Evolutionary conservation across 2,797 vertebrate species (phyloP), one percentile per base, ranked within the genome.

Genomic region (Neomorphus geoffroyi): DNA sequence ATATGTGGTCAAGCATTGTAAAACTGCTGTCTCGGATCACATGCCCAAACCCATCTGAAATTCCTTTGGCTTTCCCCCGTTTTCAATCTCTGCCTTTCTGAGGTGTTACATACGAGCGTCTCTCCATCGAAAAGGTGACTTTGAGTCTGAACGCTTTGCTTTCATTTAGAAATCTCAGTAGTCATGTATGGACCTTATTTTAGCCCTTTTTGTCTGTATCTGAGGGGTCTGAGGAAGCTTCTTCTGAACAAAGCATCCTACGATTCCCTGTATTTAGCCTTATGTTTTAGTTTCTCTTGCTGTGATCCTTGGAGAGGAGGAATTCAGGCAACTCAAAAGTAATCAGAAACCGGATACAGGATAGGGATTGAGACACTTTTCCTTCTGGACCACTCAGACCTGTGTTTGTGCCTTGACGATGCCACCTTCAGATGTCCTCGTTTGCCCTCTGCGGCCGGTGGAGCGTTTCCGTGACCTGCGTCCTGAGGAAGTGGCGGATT

Each of bases 401-500:
- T 80, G 66, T 3, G 2, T 83, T 91, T 89, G 65, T 94, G 78
- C 98, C 98, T 99, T 99, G 97, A 98, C 98, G 35, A 74, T 53
- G 50, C 27, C 93, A 97, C 93, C 93, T 67, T 13, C 96, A 98
- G 97, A 99, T 97, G 98, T 99, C 45, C 97, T 99, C 2, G 98
- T 99, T 23, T 99, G 99, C 90, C 99, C 99, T 0, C 92, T 99
- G 60, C 97, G 99, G 71, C 97, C 97, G 0, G 98, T 98, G 92
- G 98, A 99, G 81, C 98, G 99, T 22, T 99, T 99, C 85, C 93
- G 97, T 17, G 99, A 99, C 88, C 98, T 99, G 50, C n/a, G 9
- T 57, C 98, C 98, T 0, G 98, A 99, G 12, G 99, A 99, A 96
- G 96, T 99, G 86, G 96, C 98, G 0, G 99, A 99, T 96, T 90